These are phyloP conservation scores for Samia ricini DNA, from an alignment of 1,140 invertebrate species.

Conservation along the genomic window DNA sequence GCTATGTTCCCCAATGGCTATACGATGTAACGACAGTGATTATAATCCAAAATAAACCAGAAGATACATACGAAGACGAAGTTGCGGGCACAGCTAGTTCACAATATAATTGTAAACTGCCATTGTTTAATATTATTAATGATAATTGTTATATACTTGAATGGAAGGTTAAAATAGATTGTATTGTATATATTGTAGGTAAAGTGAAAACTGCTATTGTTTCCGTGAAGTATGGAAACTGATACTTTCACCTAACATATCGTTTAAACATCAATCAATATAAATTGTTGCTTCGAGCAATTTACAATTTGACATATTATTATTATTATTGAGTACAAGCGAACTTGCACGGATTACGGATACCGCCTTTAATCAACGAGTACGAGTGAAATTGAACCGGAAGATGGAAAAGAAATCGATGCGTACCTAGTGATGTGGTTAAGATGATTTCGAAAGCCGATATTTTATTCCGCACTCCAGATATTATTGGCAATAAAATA, in stretches of 20 bases:
- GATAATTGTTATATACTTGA: no score
- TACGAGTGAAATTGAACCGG: conserved; percentile 51
- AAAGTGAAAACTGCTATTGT: no score
- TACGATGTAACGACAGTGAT: no score
- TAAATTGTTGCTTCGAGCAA: conserved; percentile 40
- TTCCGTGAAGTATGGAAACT: conserved; percentile 46
- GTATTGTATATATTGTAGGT: no score
- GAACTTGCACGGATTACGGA: conserved; percentile 29
- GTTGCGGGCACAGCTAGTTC: no score
- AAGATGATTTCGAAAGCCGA: conserved; percentile 28
- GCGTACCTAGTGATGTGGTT: conserved; percentile 27
- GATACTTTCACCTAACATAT: conserved; percentile 53
- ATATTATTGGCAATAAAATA: conserved; percentile 22
- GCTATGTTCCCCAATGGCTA: no score
- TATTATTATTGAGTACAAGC: not conserved
- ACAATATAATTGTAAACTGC: no score
- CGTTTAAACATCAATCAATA: conserved; percentile 43
- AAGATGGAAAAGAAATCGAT: conserved; percentile 47
- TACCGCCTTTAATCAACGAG: conserved; percentile 34
- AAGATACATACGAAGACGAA: no score
- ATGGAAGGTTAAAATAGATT: no score
- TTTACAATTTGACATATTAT: not conserved
- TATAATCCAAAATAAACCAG: no score
- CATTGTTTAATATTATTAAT: no score
- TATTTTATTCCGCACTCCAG: conserved; percentile 19